Percentiles rank a stretch among this genome's conserved stretches.
Evolutionary conservation across 2,797 vertebrate genomes (phyloP).

Genomic region (Syngnathus rostellatus): DNA sequence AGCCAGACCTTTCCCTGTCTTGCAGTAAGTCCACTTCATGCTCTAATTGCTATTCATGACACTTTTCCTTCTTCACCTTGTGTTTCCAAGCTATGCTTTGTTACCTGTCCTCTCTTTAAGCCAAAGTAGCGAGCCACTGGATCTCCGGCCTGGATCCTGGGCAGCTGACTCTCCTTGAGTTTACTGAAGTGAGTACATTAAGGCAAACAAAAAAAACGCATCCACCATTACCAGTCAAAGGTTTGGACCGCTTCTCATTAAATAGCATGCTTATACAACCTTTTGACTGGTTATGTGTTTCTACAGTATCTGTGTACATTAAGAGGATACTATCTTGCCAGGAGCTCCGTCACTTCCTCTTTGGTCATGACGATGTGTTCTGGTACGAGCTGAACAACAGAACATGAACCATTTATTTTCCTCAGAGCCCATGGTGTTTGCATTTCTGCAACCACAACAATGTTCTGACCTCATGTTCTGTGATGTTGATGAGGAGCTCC

Average conservation of each 20-base stretch:
- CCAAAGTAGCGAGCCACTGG: constrained; percentile 96
- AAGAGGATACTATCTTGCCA: constrained; percentile 95
- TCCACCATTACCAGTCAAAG: neutral
- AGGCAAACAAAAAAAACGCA: constrained; percentile 6
- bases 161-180: constrained; percentile 91
- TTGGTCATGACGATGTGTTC: constrained; percentile 98
- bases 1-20: neutral
- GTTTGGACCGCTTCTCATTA: neutral
- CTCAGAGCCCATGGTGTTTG: no score
- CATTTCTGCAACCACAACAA: no score
- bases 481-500: constrained; percentile 97
- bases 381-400: constrained; percentile 79
- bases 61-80: neutral
- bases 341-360: constrained; percentile 88
- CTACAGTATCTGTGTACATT: neutral
- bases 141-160: constrained; percentile 93
- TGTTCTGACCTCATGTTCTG: constrained; percentile 85
- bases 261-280: neutral
- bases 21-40: neutral
- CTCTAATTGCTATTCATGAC: neutral
- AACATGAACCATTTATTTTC: neutral
- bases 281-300: neutral
- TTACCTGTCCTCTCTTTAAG: constrained; percentile 93
- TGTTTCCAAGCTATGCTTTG: no score
- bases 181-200: constrained; percentile 70